phyloP scores from a whole-genome alignment of 1,140 invertebrate genomes.

The Drosophila mojavensis region DNA sequence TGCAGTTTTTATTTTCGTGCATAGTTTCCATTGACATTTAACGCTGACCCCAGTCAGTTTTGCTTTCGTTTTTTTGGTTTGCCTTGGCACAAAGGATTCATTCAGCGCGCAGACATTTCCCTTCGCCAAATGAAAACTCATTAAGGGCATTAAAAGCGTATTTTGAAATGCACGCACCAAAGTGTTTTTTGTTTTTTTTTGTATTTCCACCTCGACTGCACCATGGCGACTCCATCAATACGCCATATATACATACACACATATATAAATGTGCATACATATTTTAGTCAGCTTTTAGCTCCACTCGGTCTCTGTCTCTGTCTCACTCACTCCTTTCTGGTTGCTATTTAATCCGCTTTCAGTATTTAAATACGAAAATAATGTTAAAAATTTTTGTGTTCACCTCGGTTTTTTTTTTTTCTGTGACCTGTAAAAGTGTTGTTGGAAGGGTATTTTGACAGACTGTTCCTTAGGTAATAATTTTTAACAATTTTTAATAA shows the following conservation, averaged over 20 bases:
- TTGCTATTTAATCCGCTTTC: slow-evolving; percentile 71
- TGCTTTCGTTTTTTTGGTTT: neutral
- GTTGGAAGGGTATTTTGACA: neutral
- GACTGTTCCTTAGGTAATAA: too few species aligned
- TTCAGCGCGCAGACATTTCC: slow-evolving; percentile 38
- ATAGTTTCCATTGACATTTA: slow-evolving; percentile 28
- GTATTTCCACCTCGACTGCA: slow-evolving; percentile 16
- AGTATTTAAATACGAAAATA: slow-evolving; percentile 81
- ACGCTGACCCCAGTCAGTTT: neutral
- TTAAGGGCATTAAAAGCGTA: slow-evolving; percentile 76
- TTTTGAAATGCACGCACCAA: slow-evolving; percentile 55
- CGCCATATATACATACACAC: slow-evolving; percentile 46
- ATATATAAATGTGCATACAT: slow-evolving; percentile 1
- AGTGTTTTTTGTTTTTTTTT: slow-evolving; percentile 34
- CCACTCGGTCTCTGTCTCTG: slow-evolving; percentile 14
- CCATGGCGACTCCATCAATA: slow-evolving; percentile 75
- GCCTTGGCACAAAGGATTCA: slow-evolving; percentile 15
- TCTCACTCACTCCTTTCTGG: neutral
- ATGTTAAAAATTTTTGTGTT: slow-evolving; percentile 55
- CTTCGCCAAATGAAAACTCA: slow-evolving; percentile 56
- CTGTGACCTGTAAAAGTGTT: neutral
- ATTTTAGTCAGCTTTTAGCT: slow-evolving; percentile 59
- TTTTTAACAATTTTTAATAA: too few species aligned
- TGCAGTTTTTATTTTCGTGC: slow-evolving; percentile 7
- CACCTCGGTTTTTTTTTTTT: slow-evolving; percentile 16